A percentile compares a stretch with the other conserved stretches of the same genome.
These are phyloP conservation scores for Hirtodrosophila alboralis DNA, from an alignment of 2,888 invertebrate genomes.

Conservation along the genomic window DNA sequence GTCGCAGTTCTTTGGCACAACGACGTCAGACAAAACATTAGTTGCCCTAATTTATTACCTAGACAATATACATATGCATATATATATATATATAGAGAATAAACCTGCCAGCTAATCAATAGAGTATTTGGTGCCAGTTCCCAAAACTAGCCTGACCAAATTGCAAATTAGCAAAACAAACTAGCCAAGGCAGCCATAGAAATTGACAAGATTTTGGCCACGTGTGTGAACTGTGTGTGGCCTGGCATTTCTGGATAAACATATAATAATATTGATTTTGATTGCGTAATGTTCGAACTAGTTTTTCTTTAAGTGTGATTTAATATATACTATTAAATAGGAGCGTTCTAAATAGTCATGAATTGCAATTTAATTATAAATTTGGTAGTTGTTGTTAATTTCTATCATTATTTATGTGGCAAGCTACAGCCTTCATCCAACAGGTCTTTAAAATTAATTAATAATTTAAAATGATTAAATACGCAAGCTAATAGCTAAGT, in stretches of 20 bases:
- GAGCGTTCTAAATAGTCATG: background rate
- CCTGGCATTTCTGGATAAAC: constrained; percentile 21
- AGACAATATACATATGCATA: constrained; percentile 1
- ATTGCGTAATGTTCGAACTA: constrained; percentile 18
- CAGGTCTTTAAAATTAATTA: no score
- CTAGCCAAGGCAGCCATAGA: constrained; percentile 5
- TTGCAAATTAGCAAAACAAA: constrained; percentile 38
- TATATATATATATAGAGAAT: background rate
- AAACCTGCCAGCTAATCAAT: constrained; percentile 37
- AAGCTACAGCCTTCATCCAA: no score
- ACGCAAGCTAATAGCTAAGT: no score
- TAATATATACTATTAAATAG: constrained; percentile 21
- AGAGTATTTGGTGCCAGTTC: constrained; percentile 19
- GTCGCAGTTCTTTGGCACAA: constrained; percentile 50
- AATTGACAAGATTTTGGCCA: constrained; percentile 15
- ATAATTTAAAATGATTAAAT: no score
- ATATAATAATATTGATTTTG: constrained; percentile 51
- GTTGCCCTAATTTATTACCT: constrained; percentile 71
- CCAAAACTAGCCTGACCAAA: constrained; percentile 24
- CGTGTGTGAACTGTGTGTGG: no score
- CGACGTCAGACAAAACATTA: constrained; percentile 72
- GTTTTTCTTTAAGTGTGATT: constrained; percentile 7
- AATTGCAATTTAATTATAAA: no score
- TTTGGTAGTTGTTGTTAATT: no score
- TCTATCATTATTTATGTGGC: no score